These are phyloP conservation scores for Nemurella pictetii DNA, from an alignment of 2,888 invertebrate species.

Conservation along the genomic window DNA sequence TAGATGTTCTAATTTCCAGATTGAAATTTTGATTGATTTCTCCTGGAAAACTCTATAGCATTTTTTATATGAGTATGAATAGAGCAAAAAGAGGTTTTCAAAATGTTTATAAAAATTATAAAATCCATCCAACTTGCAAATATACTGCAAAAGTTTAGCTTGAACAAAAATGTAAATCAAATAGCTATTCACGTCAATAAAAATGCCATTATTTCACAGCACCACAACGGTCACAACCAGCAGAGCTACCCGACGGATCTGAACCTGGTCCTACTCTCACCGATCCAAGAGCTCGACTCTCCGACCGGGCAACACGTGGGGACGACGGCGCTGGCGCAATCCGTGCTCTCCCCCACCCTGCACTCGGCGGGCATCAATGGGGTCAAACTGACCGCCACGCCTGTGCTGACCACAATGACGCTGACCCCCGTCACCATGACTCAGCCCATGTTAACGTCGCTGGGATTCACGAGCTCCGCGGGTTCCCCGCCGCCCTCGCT, in stretches of 20 bases:
- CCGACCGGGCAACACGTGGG: slow-evolving; percentile 59
- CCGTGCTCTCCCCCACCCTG: slow-evolving; percentile 68
- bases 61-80: too few relatives aligned
- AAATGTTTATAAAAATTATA: too few relatives aligned
- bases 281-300: slow-evolving; percentile 82
- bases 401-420: slow-evolving; percentile 49
- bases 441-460: slow-evolving; percentile 59
- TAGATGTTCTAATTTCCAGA: too few relatives aligned
- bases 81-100: too few relatives aligned
- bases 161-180: not conserved
- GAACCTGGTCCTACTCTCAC: slow-evolving; percentile 75
- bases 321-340: slow-evolving; percentile 77
- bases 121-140: too few relatives aligned
- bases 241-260: slow-evolving; percentile 58
- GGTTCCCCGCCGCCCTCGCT: slow-evolving; percentile 45
- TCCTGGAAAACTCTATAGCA: too few relatives aligned
- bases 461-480: slow-evolving; percentile 48
- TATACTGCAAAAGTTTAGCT: too few relatives aligned
- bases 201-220: too few relatives aligned
- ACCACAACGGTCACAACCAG: slow-evolving; percentile 47
- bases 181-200: slow-evolving; percentile 46
- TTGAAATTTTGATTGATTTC: too few relatives aligned
- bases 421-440: slow-evolving; percentile 61
- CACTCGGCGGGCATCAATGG: slow-evolving; percentile 53
- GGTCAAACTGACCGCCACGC: slow-evolving; percentile 43